Conservation (phyloP, 2,888 invertebrate species). For the Torymus texanus region DNA sequence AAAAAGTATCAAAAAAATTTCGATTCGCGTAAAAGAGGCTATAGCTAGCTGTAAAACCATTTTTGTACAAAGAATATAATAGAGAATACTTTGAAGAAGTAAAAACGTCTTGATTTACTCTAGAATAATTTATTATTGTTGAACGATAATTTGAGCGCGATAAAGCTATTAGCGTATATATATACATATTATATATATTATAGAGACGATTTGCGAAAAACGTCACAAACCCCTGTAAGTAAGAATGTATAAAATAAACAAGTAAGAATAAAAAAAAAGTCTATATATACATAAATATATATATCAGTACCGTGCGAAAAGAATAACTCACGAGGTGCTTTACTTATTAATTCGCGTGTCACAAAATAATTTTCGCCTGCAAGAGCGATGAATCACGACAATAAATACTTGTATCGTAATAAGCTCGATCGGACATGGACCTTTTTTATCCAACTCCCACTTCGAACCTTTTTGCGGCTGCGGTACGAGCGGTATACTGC, state of each 20-base stretch:
- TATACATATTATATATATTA: no score
- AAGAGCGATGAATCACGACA: conserved; percentile 54
- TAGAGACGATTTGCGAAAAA: not conserved
- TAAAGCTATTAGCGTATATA: conserved; percentile 1
- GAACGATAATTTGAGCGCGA: conserved; percentile 7
- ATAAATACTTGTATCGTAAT: conserved; percentile 52
- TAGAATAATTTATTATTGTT: conserved; percentile 19
- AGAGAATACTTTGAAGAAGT: conserved; percentile 3
- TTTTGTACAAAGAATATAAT: conserved; percentile 21
- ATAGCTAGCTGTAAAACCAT: not conserved
- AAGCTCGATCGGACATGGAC: conserved; percentile 30
- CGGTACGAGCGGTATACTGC: no score
- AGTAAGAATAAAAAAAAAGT: conserved; percentile 1
- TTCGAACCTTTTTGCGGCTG: no score
- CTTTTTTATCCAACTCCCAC: not conserved
- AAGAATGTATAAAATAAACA: conserved; percentile 35
- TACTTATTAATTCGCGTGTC: conserved; percentile 52
- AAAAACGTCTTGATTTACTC: not conserved
- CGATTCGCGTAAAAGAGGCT: not conserved
- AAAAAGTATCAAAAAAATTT: no score
- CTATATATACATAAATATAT: conserved; percentile 28
- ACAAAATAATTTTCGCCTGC: conserved; percentile 51
- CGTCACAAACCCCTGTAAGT: conserved; percentile 29
- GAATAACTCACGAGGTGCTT: conserved; percentile 56
- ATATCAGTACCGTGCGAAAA: conserved; percentile 49